A percentile compares a stretch with the other conserved stretches of the same genome.
phyloP scores from a whole-genome alignment of 2,888 invertebrate genomes.

The Ectemnius continuus region DNA sequence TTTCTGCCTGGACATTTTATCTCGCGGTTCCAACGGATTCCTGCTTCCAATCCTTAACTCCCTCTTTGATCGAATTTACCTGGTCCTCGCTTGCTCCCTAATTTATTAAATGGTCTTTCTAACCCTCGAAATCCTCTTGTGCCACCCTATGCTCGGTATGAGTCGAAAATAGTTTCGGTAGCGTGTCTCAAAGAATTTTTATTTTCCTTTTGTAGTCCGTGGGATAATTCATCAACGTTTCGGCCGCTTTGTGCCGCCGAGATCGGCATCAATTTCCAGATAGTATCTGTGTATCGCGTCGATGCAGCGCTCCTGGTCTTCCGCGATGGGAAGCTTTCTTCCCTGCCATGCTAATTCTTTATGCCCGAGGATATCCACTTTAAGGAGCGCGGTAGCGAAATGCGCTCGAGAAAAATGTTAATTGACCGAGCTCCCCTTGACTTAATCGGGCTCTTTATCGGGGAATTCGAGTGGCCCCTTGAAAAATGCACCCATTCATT shows the following conservation, averaged over 20 bases:
- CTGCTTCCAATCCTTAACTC: conserved; percentile 20
- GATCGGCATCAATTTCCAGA: conserved; percentile 41
- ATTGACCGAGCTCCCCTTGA: conserved; percentile 23
- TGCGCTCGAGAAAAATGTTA: conserved; percentile 9
- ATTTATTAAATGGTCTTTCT: background rate
- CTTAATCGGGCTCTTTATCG: conserved; percentile 29
- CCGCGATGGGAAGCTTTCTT: conserved; percentile 66
- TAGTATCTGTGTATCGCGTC: conserved; percentile 46
- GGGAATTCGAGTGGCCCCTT: conserved; percentile 4
- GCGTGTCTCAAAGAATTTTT: background rate
- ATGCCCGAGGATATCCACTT: conserved; percentile 8
- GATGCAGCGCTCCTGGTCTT: conserved; percentile 60
- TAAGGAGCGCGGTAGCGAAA: conserved; percentile 4
- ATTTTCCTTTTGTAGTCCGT: background rate
- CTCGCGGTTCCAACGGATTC: conserved; percentile 24
- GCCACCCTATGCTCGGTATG: background rate
- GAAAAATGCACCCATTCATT: conserved; percentile 13
- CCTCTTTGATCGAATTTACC: conserved; percentile 34
- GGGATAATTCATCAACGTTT: conserved; percentile 24
- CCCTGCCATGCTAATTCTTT: background rate
- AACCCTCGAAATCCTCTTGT: background rate
- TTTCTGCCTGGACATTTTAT: background rate
- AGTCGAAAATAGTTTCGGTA: background rate
- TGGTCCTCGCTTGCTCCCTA: background rate
- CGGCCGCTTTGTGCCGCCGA: conserved; percentile 36